Evolutionary conservation across 2,797 vertebrate species (phyloP), one percentile per base, ranked within the genome.

Genomic region (Peromyscus nudipes): DNA sequence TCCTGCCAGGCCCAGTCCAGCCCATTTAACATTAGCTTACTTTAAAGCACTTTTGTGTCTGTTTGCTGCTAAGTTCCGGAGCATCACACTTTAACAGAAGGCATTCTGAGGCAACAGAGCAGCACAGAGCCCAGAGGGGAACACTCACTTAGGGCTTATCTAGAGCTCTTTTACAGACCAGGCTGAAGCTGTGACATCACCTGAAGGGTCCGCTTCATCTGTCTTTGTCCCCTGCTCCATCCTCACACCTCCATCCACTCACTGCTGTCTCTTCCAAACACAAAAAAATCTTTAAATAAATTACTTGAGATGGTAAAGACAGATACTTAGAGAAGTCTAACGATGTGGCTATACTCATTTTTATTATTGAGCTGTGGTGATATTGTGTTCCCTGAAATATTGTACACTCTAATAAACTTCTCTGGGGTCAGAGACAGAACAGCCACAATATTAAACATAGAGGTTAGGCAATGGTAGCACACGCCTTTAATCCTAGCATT

Each of bases 81-180:
- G 21, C 1, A 0, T 2, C 62, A 69, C 5, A 43, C 65, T 8
- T 46, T 46, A 43, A 23, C 75, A 71, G 76, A 16, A 4, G 21
- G 65, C 1, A 5, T 34, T 67, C 25, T 0, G 23, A 23, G 62
- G 29, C 12, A 23, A 0, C 14, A 19, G 57, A 92, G 34, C 25
- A 4, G 14, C 49, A 14, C 0, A 11, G 3, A 49, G 2, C 25
- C 2, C n/a, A 43, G 34, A 1, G 55, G 43, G 40, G 4, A 31
- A 21, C 25, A 16, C 4, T 40, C 11, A 14, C 67, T 9, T 52
- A 6, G 49, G 85, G 1, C 34, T 29, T 73, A 25, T n/a, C 62
- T 0, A 31, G 7, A 43, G 19, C 25, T 37, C 69, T 10, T 37
- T 14, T 21, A n/a, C 5, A 2, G 10, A 6, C 16, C 43, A 2